Base-by-base conservation (phyloP, 2,888 invertebrate genomes). In the Allophyes oxyacanthae region DNA sequence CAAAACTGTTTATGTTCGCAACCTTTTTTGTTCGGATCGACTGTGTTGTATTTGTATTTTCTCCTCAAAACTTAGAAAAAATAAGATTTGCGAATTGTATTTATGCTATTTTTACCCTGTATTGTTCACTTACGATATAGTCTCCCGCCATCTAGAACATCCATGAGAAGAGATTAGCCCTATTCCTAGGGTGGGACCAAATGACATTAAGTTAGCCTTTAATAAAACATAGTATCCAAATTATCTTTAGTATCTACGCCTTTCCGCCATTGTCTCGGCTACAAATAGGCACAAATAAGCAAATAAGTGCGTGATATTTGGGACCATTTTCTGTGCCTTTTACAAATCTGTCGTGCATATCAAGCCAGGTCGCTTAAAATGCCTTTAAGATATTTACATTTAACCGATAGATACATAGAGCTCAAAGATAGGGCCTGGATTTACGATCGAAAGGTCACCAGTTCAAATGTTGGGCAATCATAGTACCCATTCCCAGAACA, bases 381-480 rank as follows among this genome's bases (percentile, higher is more conserved):
- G 54, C 62, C 69, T 72, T 48, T 58, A 43, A 56, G 69, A 69
- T 73, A 72, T 72, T 73, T 72, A 70, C 74, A 70, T 67, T 72
- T 41, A 69, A 70, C 41, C 63, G 68, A 68, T 63, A 66, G 64
- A 50, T 38, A 64, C 48, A 69, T 36, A 54, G n/a, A n/a, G 64
- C 48, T 41, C 15, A 59, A 49, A 64, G 68, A 72, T 74, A 73
- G 62, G 73, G 75, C 68, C 65, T 63, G 72, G 57, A 74, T 73
- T 73, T 74, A 73, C 54, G 69, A 74, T 30, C 48, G 48, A 73
- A 74, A 74, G 75, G 75, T 73, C 65, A 73, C 58, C 43, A 63
- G 73, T 64, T 73, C 68, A 71, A 71, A 62, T 28, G 28, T 73
- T 74, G 65, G 65, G 56, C 63, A 73, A 72, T 62, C 68, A 65